These are phyloP conservation scores for Orthonyx spaldingii DNA, from an alignment of 2,113 vertebrate genomes.

Conservation along the genomic window DNA sequence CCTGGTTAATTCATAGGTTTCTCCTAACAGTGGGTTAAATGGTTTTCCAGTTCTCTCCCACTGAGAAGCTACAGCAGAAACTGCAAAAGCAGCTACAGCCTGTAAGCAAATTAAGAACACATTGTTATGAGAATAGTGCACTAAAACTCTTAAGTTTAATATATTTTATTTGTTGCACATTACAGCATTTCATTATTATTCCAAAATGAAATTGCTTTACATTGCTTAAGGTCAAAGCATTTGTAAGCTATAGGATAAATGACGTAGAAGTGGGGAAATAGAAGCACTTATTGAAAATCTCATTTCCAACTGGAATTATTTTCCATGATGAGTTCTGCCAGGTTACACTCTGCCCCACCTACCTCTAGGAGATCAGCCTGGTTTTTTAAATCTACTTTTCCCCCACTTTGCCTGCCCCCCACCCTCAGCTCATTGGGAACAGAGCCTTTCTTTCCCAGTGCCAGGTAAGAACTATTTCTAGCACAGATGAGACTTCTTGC, in stretches of 20 bases:
- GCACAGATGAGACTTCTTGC: neutral
- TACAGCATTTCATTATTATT: neutral
- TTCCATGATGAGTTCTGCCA: neutral
- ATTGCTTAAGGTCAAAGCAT: neutral
- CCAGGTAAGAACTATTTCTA: neutral
- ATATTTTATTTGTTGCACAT: neutral
- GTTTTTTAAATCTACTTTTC: neutral
- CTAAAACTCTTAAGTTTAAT: neutral
- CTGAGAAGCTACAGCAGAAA: constrained; percentile 94
- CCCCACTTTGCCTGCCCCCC: neutral
- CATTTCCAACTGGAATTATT: neutral
- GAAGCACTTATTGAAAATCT: neutral
- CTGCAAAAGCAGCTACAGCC: constrained; percentile 92
- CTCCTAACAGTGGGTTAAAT: constrained; percentile 94
- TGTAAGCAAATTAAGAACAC: constrained; percentile 44
- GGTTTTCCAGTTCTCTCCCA: constrained; percentile 98
- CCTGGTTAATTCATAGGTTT: constrained; percentile 92
- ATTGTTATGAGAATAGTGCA: neutral
- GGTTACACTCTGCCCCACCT: neutral
- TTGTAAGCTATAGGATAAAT: neutral
- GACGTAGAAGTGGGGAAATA: neutral
- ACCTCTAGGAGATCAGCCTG: neutral
- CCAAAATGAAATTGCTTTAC: neutral
- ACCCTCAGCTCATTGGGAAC: neutral
- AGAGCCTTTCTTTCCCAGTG: neutral